A percentile compares a stretch with the other conserved stretches of the same genome.
Conservation (phyloP, 2,113 vertebrate species). For the Egretta garzetta region DNA sequence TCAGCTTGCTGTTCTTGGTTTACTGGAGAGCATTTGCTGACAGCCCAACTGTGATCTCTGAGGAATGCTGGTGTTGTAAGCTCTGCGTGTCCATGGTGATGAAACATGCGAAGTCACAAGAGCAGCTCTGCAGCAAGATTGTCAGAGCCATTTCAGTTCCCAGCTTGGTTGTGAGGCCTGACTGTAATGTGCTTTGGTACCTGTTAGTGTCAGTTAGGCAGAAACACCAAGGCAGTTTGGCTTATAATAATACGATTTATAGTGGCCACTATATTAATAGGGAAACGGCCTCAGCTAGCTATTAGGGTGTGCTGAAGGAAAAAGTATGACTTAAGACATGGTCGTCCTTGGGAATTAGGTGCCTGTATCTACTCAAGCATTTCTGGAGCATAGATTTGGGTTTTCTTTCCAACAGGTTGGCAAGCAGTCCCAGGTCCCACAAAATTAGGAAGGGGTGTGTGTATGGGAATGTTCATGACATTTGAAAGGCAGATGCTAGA, state of each 20-base stretch:
- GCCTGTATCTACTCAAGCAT: not conserved
- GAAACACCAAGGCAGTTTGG: not conserved
- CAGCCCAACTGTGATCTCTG: not conserved
- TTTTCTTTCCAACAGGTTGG: not conserved
- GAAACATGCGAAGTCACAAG: not conserved
- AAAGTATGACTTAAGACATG: not conserved
- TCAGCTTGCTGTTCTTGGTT: not conserved
- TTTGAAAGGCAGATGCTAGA: not conserved
- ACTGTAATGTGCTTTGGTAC: not conserved
- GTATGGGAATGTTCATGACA: not conserved
- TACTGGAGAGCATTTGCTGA: not conserved
- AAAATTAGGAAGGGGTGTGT: not conserved
- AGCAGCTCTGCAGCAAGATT: not conserved
- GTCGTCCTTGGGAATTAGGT: not conserved
- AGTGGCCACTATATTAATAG: not conserved
- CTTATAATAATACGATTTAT: not conserved
- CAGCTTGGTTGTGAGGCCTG: not conserved
- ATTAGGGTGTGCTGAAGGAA: not conserved
- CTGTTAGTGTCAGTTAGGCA: not conserved
- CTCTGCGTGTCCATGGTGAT: not conserved
- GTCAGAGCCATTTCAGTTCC: not conserved
- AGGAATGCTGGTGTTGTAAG: not conserved
- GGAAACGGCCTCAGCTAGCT: not conserved
- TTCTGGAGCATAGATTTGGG: not conserved
- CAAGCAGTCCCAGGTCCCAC: not conserved